Conservation (phyloP, 2,113 vertebrate species). For the Taurulus bubalis region DNA sequence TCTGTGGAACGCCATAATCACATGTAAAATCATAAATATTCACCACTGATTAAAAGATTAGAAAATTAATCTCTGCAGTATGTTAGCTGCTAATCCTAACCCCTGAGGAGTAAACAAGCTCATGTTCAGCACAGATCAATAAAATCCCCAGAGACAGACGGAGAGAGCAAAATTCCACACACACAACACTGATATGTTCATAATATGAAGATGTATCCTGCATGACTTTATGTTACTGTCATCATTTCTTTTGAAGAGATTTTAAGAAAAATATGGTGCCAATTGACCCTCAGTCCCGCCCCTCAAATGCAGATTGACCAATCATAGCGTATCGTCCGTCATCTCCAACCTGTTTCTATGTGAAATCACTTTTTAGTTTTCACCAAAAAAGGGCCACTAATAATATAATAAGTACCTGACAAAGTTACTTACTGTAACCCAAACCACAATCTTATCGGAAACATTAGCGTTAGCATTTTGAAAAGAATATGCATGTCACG, state of each 20-base stretch:
- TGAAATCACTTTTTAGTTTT: too few species aligned
- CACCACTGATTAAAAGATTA: conserved; percentile 67
- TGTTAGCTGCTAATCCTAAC: conserved; percentile 51
- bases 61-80: conserved; percentile 54
- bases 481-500: too few species aligned
- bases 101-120: conserved; percentile 56
- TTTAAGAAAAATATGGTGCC: background rate
- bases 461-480: too few species aligned
- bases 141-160: conserved; percentile 8
- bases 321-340: too few species aligned
- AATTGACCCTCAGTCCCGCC: too few species aligned
- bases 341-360: too few species aligned
- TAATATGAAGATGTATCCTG: background rate
- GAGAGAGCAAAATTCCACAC: background rate
- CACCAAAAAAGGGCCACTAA: too few species aligned
- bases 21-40: conserved; percentile 61
- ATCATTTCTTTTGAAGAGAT: background rate
- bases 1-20: conserved; percentile 23
- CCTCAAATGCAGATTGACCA: too few species aligned
- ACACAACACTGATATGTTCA: conserved; percentile 1
- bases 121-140: conserved; percentile 44
- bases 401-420: too few species aligned
- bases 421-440: too few species aligned
- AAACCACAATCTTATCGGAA: too few species aligned
- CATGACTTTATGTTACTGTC: background rate